Conservation (phyloP, 2,797 vertebrate genomes). For the Uromys caudimaculatus region DNA sequence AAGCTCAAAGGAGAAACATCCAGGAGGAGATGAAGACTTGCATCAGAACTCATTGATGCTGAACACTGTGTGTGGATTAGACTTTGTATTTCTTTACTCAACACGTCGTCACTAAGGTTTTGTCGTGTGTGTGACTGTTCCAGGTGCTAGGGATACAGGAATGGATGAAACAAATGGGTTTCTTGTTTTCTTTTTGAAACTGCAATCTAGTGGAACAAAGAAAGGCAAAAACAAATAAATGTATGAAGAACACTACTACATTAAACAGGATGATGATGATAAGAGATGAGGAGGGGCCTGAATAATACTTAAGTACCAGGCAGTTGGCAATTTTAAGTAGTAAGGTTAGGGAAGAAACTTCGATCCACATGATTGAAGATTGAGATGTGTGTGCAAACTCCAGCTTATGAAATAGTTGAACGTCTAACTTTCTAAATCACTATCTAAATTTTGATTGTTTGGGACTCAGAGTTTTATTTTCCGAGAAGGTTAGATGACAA, state of each 20-base stretch:
- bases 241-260: neutral
- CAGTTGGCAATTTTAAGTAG: neutral
- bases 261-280: neutral
- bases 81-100: neutral
- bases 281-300: neutral
- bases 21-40: neutral
- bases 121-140: neutral
- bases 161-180: neutral
- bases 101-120: neutral
- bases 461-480: neutral
- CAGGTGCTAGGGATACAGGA: neutral
- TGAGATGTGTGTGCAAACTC: neutral
- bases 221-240: neutral
- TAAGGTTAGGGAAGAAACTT: neutral
- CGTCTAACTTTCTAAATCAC: neutral
- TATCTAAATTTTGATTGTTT: neutral
- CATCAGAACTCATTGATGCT: neutral
- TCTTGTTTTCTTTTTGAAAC: neutral
- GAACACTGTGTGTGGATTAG: neutral
- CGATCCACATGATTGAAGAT: neutral
- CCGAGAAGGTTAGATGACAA: neutral
- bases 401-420: neutral
- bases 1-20: neutral
- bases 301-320: neutral
- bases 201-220: neutral